Percentiles rank a stretch among this genome's conserved stretches.
Conservation (phyloP, 2,113 vertebrate species). For the Cyanoderma ruficeps region DNA sequence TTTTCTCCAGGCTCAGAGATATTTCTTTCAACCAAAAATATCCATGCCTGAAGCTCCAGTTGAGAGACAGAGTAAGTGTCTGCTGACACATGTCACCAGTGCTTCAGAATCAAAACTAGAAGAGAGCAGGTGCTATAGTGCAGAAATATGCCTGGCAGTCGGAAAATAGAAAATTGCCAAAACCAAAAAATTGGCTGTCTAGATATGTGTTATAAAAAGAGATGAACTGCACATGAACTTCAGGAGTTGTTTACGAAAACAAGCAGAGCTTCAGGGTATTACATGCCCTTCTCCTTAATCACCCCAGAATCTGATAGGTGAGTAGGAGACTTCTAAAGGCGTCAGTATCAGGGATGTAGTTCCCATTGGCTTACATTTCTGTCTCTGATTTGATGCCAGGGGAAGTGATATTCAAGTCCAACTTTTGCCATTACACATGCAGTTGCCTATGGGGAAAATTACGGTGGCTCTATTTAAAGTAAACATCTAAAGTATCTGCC, state of each 20-base stretch:
- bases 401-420: slow-evolving; percentile 46
- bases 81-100: slow-evolving; percentile 56
- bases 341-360: not conserved
- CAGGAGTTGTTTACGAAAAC: slow-evolving; percentile 45
- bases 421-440: slow-evolving; percentile 54
- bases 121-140: slow-evolving; percentile 46
- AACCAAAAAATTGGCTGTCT: slow-evolving; percentile 13
- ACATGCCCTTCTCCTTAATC: slow-evolving; percentile 50
- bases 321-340: slow-evolving; percentile 33
- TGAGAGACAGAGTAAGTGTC: slow-evolving; percentile 40
- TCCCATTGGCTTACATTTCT: slow-evolving; percentile 56
- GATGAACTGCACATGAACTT: slow-evolving; percentile 57
- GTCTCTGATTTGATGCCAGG: slow-evolving; percentile 39
- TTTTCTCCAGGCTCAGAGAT: slow-evolving; percentile 7
- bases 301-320: slow-evolving; percentile 60
- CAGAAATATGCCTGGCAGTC: slow-evolving; percentile 17
- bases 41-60: slow-evolving; percentile 28
- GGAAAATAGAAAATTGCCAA: slow-evolving; percentile 37
- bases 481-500: slow-evolving; percentile 36
- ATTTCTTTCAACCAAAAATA: slow-evolving; percentile 60
- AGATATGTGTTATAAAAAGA: slow-evolving; percentile 54
- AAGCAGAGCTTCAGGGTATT: slow-evolving; percentile 39
- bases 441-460: slow-evolving; percentile 59
- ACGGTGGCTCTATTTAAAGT: slow-evolving; percentile 56
- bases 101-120: slow-evolving; percentile 24